Evolutionary conservation across 2,888 invertebrate genomes (phyloP), one percentile per base, ranked within the genome.

Genomic region (Phaedon cochleariae): DNA sequence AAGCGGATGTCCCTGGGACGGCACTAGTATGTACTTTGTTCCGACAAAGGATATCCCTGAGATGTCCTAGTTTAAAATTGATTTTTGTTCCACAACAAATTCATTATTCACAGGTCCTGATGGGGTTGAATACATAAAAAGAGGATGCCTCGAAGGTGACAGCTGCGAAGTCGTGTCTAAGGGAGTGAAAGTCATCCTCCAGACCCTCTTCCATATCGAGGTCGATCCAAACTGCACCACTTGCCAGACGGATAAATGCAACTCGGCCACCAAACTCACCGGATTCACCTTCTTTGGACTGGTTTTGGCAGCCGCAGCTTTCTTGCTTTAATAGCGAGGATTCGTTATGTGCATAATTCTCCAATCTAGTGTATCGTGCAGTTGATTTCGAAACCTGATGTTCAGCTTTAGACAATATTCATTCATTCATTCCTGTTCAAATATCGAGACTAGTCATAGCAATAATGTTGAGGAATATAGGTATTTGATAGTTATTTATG

Each of bases 181-280:
- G 49, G 60, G 75, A 17, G 34, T 80, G 15, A 76, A 78, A 9
- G 69, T 67, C 65, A 15, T 75, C 0, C 45, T 57, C 1, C 15
- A 26, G 45, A 34, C 22, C 6, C 59, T 70, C 1, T 65, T 69
- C 3, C 34, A 45, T 1, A 63, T 62, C n/a, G 72, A 73, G 22
- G 64, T 71, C 41, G 71, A 75, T 58, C 64, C 74, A 1, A 59
- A 70, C n/a, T 82, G 82, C 68, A 73, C 65, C 59, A 77, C 78
- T 34, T 82, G 82, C 71, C 75, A 77, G 22, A 71, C 73, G 5
- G 81, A 82, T 58, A 80, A 81, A 62, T 82, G 82, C 64, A 82
- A 82, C 59, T 79, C 81, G 0, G 79, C 81, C 34, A 65, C 57
- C 59, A 76, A 64, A 54, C 59, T 69, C 29, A 68, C 72, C 18